Base-by-base conservation (phyloP, 2,113 vertebrate species). In the Bombycilla garrulus region DNA sequence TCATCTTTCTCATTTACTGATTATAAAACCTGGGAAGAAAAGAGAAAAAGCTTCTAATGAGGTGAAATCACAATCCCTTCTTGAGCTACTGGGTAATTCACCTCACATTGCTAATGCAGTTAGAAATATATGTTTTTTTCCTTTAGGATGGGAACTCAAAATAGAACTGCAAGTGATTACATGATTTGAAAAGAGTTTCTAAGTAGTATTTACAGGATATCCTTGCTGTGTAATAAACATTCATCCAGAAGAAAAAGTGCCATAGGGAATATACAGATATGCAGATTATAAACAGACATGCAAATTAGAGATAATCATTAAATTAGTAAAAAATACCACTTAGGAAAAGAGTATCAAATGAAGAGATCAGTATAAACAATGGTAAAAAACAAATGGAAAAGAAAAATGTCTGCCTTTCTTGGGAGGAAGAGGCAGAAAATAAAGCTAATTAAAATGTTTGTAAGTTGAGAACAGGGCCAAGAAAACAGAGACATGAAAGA, bases 1-100 rank as follows among this genome's bases (percentile, higher is more conserved):
- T 95, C 96, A 95, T 97, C 95, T 96, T 90, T 96, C 95, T 98
- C 90, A 95, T 97, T 98, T 98, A 97, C 96, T 96, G 97, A 97
- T 98, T 97, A 95, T 96, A 97, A 98, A 97, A 87, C 74, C 88
- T 92, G 96, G 97, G 97, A 97, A 96, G 87, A 96, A 96, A 87
- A 95, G 86, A 97, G 81, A 88, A 96, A 96, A 96, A 92, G 79
- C 90, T 96, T 95, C 96, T 96, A 89, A 93, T 70, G 78, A 88
- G 93, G 82, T 92, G 87, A 96, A 96, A 94, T 72, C 90, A 82
- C 79, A 95, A 95, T 61, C 92, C 74, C 62, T 92, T 71, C 83
- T 86, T 51, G 48, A 96, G 81, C 62, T 86, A 74, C 67, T 81
- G 65, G 44, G 76, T 95, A 86, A 94, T 54, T 50, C 76, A 94